Percentiles rank a stretch among this genome's conserved stretches.
phyloP scores from a whole-genome alignment of 2,797 vertebrate species.

The Eulemur albifrons region DNA sequence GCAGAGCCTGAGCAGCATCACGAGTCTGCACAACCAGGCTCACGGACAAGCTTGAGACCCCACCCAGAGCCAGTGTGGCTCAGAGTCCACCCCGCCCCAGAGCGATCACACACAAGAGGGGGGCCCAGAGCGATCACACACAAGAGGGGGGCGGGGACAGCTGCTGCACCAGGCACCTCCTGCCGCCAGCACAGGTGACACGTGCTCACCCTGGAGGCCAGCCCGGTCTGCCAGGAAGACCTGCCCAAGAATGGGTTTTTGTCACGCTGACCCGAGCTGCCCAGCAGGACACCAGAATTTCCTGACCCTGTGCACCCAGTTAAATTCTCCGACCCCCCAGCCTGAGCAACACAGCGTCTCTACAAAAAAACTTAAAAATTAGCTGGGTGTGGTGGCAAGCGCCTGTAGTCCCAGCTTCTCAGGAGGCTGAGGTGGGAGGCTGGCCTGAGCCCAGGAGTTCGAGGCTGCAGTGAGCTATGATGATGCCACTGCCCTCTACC shows the following conservation, averaged over 20 bases:
- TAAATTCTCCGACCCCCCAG: neutral
- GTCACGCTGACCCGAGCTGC: neutral
- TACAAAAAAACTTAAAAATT: neutral
- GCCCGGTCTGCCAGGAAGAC: too few relatives aligned
- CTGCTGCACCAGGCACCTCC: accelerated
- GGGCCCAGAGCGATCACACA: neutral
- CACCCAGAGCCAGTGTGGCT: neutral
- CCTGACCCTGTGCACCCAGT: neutral
- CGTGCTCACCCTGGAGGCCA: neutral
- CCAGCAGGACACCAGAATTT: neutral
- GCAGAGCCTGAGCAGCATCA: accelerated
- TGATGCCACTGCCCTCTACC: neutral
- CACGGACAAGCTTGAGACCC: neutral
- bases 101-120: accelerated
- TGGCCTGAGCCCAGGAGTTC: neutral
- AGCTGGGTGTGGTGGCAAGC: neutral
- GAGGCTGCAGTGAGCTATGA: neutral
- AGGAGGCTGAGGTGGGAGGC: neutral
- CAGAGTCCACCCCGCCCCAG: accelerated
- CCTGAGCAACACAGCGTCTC: neutral
- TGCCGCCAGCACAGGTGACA: accelerated
- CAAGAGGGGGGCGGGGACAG: neutral
- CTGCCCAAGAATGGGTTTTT: too few relatives aligned
- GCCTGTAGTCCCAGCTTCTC: neutral
- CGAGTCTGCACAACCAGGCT: accelerated